A percentile compares a stretch with the other conserved stretches of the same genome.
phyloP scores from a whole-genome alignment of 2,888 invertebrate species.

The Ophioninae sp. region DNA sequence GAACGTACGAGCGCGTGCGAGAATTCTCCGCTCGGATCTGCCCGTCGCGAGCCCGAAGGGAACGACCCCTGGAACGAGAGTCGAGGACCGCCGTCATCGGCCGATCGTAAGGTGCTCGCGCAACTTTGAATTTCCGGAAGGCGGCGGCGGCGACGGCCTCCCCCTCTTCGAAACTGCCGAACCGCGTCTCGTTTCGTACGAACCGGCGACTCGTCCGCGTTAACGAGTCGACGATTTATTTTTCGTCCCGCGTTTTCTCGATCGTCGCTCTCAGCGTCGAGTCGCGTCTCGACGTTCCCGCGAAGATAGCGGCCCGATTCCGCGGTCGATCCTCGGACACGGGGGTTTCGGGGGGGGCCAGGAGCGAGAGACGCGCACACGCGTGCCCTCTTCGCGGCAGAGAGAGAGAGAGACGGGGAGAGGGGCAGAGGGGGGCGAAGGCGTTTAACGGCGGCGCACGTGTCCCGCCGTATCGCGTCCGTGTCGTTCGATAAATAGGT shows the following conservation, averaged over 20 bases:
- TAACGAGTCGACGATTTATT: background rate
- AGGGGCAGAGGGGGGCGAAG: constrained; percentile 18
- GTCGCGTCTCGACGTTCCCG: background rate
- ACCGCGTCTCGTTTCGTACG: no score
- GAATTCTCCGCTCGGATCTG: no score
- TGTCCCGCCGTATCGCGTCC: constrained; percentile 69
- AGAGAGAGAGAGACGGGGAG: constrained; percentile 1
- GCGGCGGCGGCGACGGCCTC: no score
- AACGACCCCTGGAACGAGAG: no score
- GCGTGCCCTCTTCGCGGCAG: no score
- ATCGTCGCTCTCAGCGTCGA: background rate
- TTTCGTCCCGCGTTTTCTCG: background rate
- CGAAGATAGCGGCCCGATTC: background rate
- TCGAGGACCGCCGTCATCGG: no score
- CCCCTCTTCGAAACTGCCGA: no score
- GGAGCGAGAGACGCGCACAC: no score
- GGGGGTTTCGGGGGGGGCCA: no score
- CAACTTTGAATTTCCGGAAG: background rate
- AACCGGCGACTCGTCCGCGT: background rate
- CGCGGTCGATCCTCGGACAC: no score
- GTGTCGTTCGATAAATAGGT: constrained; percentile 78
- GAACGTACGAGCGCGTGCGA: background rate
- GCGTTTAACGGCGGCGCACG: constrained; percentile 69
- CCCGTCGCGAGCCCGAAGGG: no score
- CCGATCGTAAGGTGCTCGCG: no score